Evolutionary conservation across 2,797 vertebrate species (phyloP), one percentile per base, ranked within the genome.

Genomic region (Tapirus indicus): DNA sequence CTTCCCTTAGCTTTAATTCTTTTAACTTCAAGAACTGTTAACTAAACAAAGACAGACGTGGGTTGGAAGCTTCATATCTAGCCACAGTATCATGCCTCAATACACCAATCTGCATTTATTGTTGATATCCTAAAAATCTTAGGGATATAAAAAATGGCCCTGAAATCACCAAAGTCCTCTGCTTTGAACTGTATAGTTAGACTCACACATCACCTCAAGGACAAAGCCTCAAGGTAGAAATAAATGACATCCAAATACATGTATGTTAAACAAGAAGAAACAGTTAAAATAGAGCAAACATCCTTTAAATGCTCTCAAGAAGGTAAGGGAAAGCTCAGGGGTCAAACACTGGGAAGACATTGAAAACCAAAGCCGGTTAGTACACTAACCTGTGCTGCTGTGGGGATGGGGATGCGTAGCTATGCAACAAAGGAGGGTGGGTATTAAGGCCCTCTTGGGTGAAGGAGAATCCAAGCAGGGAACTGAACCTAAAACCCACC

Each of bases 241-340:
- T 52, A 78, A 88, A 35, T 87, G 62, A 16, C 56, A 47, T 72
- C 72, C 18, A 94, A 68, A 90, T 83, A 66, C 16, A 32, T 38
- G 41, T 7, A 7, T 85, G 56, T 60, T 90, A 72, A 60, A 64
- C 12, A 64, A 94, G 54, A 77, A 87, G 35, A 54, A 68, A 17
- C 23, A 25, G 16, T 77, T 77, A 89, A 94, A 89, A 47, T 54
- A 82, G 16, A 88, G 78, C 49, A 94, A 80, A 90, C 29, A 49
- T 89, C 13, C 32, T 90, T 74, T 27, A 86, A 96, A 92, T 44
- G 25, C 29, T 87, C 74, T 95, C 38, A 58, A 86, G 32, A 80
- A 97, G 86, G 38, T 49, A 64, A 60, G 21, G 44, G 41, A 77
- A 66, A 92, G 35, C 7, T 86, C 84, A 85, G 41, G 44, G 16